Percentiles rank a stretch among this genome's conserved stretches.
phyloP scores from a whole-genome alignment of 1,140 invertebrate genomes.

The Papilio glaucus region DNA sequence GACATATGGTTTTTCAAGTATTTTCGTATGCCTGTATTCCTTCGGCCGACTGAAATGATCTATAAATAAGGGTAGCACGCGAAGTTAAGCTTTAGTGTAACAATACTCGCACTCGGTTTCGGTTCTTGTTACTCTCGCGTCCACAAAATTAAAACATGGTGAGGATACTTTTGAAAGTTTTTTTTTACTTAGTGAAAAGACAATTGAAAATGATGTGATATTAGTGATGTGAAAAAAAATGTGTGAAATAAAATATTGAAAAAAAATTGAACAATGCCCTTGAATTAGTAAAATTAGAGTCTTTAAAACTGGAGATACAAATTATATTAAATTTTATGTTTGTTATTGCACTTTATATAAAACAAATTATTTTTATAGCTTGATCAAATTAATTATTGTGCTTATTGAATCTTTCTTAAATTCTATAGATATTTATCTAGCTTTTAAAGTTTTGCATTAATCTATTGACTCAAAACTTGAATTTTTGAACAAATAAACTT shows the following conservation, averaged over 20 bases:
- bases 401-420: too few relatives aligned
- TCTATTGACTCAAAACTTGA: too few relatives aligned
- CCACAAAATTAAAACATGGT: constrained; percentile 71
- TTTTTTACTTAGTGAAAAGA: constrained; percentile 29
- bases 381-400: too few relatives aligned
- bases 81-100: constrained; percentile 77
- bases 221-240: background rate
- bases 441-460: too few relatives aligned
- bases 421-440: too few relatives aligned
- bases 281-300: background rate
- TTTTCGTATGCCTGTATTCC: constrained; percentile 71
- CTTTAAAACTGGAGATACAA: background rate
- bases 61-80: constrained; percentile 79
- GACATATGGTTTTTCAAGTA: constrained; percentile 74
- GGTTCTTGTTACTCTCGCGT: constrained; percentile 78
- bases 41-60: constrained; percentile 64
- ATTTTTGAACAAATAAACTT: too few relatives aligned
- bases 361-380: too few relatives aligned
- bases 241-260: background rate
- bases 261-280: background rate
- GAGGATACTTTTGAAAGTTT: constrained; percentile 56
- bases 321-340: too few relatives aligned
- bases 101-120: constrained; percentile 81
- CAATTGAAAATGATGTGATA: constrained; percentile 26
- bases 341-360: too few relatives aligned